Evolutionary conservation across 2,113 vertebrate species (phyloP), one percentile per base, ranked within the genome.

Genomic region (Mobula hypostoma): DNA sequence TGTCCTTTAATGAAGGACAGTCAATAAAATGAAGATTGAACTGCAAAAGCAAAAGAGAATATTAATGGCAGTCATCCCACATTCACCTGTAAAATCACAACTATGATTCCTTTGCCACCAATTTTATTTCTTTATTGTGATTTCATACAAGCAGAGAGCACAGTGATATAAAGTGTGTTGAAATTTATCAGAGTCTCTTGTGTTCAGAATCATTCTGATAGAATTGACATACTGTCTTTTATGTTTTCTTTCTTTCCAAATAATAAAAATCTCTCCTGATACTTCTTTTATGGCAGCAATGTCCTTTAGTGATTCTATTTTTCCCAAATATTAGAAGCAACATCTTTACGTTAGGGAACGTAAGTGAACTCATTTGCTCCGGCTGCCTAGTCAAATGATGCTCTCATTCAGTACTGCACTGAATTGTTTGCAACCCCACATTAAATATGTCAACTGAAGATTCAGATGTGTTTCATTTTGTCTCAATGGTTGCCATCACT

Each of bases 101-200:
- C 7, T 11, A 58, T 12, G 21, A 2, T 85, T 21, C 48, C 48
- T 7, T 24, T 83, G 80, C 80, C 80, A 5, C 80, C 80, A 58
- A 24, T 83, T 24, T 11, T 83, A 48, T 27, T 56, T 83, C 40
- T 83, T 58, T 56, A 24, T 56, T 83, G 48, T 83, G 48, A 83
- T 83, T 29, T 85, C 56, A 29, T 14, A 12, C 48, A 58, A 85
- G 11, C 24, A 14, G 8, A 58, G 8, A 85, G 29, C 2, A 85
- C 29, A 17, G 58, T 32, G 85, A 88, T 88, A 88, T 32, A 87
- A 87, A 88, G 63, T 63, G 4, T 88, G n/a, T 66, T 88, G 85
- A 66, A 88, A 88, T 66, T n/a, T 11, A 88, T 66, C 85, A 32
- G 85, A 66, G 56, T 66, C 58, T n/a, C 58, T 32, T 3, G 19